Percentiles rank a stretch among this genome's conserved stretches.
These are phyloP conservation scores for Spicauda simplicius DNA, from an alignment of 2,888 invertebrate genomes.

Conservation along the genomic window DNA sequence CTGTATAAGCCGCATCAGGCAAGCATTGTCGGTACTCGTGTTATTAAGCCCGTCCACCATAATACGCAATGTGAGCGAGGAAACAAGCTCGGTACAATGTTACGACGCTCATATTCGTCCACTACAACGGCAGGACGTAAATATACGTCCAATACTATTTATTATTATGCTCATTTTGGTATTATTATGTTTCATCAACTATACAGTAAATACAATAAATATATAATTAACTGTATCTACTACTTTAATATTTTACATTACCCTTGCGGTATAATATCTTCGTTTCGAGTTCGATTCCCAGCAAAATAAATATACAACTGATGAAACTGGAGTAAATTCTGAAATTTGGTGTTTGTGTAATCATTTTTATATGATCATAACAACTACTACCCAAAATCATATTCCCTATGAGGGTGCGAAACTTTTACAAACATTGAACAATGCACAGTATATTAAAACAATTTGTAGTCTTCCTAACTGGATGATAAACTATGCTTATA, in stretches of 20 bases:
- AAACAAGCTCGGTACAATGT: slow-evolving; percentile 16
- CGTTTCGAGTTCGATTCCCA: too few species aligned
- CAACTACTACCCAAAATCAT: too few species aligned
- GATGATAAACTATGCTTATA: slow-evolving; percentile 10
- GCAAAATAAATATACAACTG: neutral
- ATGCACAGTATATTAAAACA: too few species aligned
- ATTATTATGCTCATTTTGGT: neutral
- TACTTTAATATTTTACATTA: too few species aligned
- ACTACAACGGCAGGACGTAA: neutral
- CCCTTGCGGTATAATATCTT: too few species aligned
- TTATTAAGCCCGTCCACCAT: slow-evolving; percentile 28
- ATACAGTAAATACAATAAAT: too few species aligned
- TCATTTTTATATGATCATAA: too few species aligned
- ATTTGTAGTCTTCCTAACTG: neutral
- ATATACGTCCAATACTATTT: neutral
- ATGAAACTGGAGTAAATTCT: neutral
- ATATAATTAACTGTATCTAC: too few species aligned
- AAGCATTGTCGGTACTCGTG: slow-evolving; percentile 10
- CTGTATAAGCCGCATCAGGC: slow-evolving; percentile 12
- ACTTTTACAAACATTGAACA: neutral
- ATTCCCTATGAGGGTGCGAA: too few species aligned
- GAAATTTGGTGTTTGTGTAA: too few species aligned
- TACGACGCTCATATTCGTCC: slow-evolving; percentile 13
- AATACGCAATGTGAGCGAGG: slow-evolving; percentile 18
- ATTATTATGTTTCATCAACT: neutral